Evolutionary conservation across 2,888 invertebrate species (phyloP), one percentile per base, ranked within the genome.

Genomic region (Hemistola chrysoprasaria): DNA sequence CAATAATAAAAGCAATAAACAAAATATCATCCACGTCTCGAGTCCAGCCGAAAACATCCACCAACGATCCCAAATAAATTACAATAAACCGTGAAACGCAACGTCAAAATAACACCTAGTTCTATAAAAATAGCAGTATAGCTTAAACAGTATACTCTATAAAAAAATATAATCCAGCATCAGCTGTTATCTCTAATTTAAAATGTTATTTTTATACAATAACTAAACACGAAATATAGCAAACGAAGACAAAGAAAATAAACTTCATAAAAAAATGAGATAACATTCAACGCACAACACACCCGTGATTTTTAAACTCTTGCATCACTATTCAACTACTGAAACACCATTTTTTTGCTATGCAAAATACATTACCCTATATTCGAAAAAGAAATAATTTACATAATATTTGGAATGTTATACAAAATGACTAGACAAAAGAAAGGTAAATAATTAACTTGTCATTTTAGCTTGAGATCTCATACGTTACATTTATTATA

Each of bases 61-160:
- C 57, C 55, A 65, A 63, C 60, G 57, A 69, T 67, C 48, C 58
- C 50, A 69, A 78, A 64, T 64, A 68, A 73, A 71, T 67, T 62
- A 71, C 51, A 58, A 57, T 3, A 54, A 70, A 77, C 76, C 62
- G 61, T 61, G 49, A 80, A 84, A 84, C 65, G 29, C 53, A 80
- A 44, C 38, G 22, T 61, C 50, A 71, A 68, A 74, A 76, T 62
- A 82, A 79, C 70, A 70, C 66, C 78, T 84, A 83, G 64, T 70
- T 59, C 83, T 87, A 86, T 84, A 87, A 86, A 87, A 87, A 87
- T 87, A 86, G 83, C 84, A 77, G 83, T 79, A 81, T 71, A 86
- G 86, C 83, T 78, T 78, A 79, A 69, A 76, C 73, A 83, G 81
- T 84, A 80, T 73, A 81, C 78, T 78, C 76, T 86, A 83, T 86